Evolutionary conservation across 2,888 invertebrate species (phyloP).

Genomic region (Stictocephala bisonia): DNA sequence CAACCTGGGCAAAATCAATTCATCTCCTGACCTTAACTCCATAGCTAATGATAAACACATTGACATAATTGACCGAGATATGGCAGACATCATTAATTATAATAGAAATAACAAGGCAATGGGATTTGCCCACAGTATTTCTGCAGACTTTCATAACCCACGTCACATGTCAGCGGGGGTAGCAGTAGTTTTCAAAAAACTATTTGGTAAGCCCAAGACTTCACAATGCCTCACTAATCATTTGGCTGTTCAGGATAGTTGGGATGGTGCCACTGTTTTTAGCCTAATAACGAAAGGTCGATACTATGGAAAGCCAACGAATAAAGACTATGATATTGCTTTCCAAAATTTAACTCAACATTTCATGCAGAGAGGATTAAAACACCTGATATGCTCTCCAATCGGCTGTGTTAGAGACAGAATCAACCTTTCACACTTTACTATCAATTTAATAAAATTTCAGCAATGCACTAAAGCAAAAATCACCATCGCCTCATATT

Average conservation of each 20-base stretch:
- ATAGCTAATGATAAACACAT: no score
- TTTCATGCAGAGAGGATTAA: not conserved
- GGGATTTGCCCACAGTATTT: not conserved
- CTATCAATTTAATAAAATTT: not conserved
- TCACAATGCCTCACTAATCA: not conserved
- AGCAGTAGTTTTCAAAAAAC: not conserved
- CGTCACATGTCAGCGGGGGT: constrained; percentile 10
- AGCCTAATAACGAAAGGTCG: constrained; percentile 1
- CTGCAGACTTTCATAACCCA: not conserved
- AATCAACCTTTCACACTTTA: not conserved
- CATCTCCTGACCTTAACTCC: no score
- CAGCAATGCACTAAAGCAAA: not conserved
- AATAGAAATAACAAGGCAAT: no score
- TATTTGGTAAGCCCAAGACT: not conserved
- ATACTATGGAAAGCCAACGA: constrained; percentile 7
- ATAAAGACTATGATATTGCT: constrained; percentile 14
- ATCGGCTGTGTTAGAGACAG: constrained; percentile 2
- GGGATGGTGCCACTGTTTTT: constrained; percentile 1
- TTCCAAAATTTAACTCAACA: not conserved
- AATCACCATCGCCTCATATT: not conserved
- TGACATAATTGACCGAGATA: no score
- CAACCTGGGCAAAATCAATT: no score
- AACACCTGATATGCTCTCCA: constrained; percentile 26
- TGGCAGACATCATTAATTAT: no score
- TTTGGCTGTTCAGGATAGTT: not conserved